These are phyloP conservation scores for Xylocampa areola DNA, from an alignment of 2,888 invertebrate genomes.

Conservation along the genomic window DNA sequence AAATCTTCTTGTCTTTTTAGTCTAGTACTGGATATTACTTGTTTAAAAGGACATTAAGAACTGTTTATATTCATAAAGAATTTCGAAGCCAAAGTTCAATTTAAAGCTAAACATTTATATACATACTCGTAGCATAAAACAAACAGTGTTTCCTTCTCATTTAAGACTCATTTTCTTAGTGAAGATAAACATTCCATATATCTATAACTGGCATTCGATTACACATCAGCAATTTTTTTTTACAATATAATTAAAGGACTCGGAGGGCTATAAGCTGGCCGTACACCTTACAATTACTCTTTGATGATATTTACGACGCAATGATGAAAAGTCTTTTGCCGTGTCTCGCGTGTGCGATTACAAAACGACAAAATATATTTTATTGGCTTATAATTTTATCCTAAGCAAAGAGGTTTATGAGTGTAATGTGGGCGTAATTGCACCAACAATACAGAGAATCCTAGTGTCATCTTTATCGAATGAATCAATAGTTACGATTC, in stretches of 20 bases:
- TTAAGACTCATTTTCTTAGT: no score
- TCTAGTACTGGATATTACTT: no score
- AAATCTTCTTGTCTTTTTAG: no score
- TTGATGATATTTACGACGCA: neutral
- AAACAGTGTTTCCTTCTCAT: no score
- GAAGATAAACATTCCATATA: no score
- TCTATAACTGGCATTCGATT: no score
- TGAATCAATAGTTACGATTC: conserved; percentile 40
- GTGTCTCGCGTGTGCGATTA: neutral
- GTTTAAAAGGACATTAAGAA: no score
- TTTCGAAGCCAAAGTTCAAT: no score
- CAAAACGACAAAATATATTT: conserved; percentile 11
- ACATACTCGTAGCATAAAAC: no score
- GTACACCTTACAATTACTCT: conserved; percentile 39
- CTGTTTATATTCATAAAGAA: no score
- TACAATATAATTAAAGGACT: conserved; percentile 27
- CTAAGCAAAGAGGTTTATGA: neutral
- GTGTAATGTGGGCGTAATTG: conserved; percentile 15
- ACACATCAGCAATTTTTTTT: no score
- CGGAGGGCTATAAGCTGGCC: conserved; percentile 9
- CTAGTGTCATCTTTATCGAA: conserved; percentile 19
- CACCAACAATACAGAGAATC: conserved; percentile 26
- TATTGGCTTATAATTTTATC: conserved; percentile 2
- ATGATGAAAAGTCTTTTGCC: neutral
- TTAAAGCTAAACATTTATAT: no score